These are phyloP conservation scores for Zosterops lateralis DNA, from an alignment of 2,113 vertebrate genomes.

Conservation along the genomic window DNA sequence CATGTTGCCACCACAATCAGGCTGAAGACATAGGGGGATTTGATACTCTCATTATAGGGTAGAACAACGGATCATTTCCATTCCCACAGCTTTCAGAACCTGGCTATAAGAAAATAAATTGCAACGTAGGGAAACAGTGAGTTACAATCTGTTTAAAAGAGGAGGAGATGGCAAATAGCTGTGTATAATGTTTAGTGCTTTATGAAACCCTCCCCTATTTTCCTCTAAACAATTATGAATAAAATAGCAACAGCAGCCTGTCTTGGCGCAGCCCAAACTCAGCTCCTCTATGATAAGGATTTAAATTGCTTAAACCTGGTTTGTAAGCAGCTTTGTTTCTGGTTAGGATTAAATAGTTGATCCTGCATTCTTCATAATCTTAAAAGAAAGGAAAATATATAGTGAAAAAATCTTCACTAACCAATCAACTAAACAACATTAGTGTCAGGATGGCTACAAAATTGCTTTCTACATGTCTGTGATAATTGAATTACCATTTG, in stretches of 20 bases:
- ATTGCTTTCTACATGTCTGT: background rate
- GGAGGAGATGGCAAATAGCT: background rate
- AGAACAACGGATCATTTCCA: background rate
- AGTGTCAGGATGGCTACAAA: background rate
- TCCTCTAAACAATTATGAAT: background rate
- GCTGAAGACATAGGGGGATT: background rate
- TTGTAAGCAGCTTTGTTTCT: background rate
- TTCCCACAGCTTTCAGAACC: background rate
- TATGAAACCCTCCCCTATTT: background rate
- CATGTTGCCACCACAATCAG: background rate
- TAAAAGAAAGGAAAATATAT: background rate
- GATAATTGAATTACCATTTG: background rate
- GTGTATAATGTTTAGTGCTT: background rate
- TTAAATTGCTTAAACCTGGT: background rate
- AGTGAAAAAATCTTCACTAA: background rate
- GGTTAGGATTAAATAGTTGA: background rate
- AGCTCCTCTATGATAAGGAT: background rate
- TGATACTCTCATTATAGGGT: background rate
- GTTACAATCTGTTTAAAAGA: background rate
- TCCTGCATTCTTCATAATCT: background rate
- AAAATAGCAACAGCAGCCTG: background rate
- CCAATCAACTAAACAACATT: background rate
- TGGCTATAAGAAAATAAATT: background rate
- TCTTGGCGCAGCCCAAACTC: background rate
- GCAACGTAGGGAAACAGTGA: background rate